A percentile compares a stretch with the other conserved stretches of the same genome.
phyloP scores from a whole-genome alignment of 2,888 invertebrate species.

The Ichneumoninae sp. region DNA sequence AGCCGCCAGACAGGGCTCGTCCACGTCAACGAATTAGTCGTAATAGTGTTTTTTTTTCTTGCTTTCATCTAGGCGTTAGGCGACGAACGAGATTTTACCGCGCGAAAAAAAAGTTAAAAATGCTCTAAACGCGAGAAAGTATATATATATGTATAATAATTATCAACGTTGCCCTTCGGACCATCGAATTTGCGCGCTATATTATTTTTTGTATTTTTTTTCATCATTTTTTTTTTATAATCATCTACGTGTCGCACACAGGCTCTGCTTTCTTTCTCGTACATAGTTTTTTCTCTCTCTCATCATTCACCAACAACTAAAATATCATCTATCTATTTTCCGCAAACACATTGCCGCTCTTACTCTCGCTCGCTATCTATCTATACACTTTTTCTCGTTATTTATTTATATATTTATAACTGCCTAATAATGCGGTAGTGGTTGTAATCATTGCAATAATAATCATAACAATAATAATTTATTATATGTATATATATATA shows the following conservation, averaged over 20 bases:
- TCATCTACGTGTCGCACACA: conserved; percentile 62
- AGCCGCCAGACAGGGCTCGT: conserved; percentile 25
- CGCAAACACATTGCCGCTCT: conserved; percentile 61
- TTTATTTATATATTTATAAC: conserved; percentile 69
- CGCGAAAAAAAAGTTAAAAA: conserved; percentile 30
- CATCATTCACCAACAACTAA: conserved; percentile 71
- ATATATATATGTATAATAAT: conserved; percentile 19
- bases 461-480: conserved; percentile 66
- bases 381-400: conserved; percentile 67
- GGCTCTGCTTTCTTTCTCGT: conserved; percentile 42
- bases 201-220: conserved; percentile 23
- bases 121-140: conserved; percentile 46
- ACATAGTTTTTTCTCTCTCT: conserved; percentile 16
- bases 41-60: conserved; percentile 46
- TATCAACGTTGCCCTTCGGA: conserved; percentile 41
- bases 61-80: conserved; percentile 45
- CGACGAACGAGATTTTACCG: conserved; percentile 52
- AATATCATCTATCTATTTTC: conserved; percentile 71
- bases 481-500: conserved; percentile 61
- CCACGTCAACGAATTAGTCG: conserved; percentile 40
- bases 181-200: conserved; percentile 41
- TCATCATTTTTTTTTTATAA: conserved; percentile 43
- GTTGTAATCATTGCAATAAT: conserved; percentile 67
- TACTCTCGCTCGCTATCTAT: conserved; percentile 57
- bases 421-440: conserved; percentile 70